A percentile compares a stretch with the other conserved stretches of the same genome.
Conservation (phyloP, 2,797 vertebrate genomes). For the Darevskia mixta region DNA sequence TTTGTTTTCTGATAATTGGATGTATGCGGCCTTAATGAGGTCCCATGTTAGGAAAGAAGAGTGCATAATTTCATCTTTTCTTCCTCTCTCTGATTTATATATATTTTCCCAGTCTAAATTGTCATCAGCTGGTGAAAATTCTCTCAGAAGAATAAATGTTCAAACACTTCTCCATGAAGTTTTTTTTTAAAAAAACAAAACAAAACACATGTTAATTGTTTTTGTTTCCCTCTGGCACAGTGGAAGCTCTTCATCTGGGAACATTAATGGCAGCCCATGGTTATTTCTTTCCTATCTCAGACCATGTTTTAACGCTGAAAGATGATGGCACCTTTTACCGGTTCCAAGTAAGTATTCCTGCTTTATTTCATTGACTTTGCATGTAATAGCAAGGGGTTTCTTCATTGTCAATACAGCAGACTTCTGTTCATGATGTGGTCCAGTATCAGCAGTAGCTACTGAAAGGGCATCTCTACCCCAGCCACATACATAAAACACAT, state of each 20-base stretch:
- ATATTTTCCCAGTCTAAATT: not conserved
- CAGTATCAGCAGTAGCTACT: not conserved
- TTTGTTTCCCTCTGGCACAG: constrained; percentile 75
- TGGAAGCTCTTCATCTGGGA: constrained; percentile 95
- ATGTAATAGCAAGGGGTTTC: not conserved
- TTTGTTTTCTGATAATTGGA: not conserved
- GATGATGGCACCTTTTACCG: constrained; percentile 97
- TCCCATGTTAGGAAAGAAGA: not conserved
- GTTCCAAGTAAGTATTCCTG: constrained; percentile 86
- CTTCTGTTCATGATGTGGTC: not conserved
- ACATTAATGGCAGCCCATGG: constrained; percentile 96
- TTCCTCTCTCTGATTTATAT: not conserved
- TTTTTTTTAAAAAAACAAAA: no score
- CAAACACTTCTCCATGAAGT: not conserved
- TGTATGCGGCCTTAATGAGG: not conserved
- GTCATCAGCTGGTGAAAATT: not conserved
- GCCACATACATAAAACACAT: not conserved
- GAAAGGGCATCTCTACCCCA: not conserved
- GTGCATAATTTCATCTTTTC: not conserved
- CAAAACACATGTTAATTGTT: constrained; percentile 18
- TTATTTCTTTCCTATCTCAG: constrained; percentile 98
- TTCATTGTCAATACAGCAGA: not conserved
- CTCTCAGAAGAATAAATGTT: not conserved
- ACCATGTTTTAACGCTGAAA: constrained; percentile 95
- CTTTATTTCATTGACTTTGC: not conserved